These are phyloP conservation scores for Mimumesa dahlbomi DNA, from an alignment of 2,888 invertebrate species.

Conservation along the genomic window DNA sequence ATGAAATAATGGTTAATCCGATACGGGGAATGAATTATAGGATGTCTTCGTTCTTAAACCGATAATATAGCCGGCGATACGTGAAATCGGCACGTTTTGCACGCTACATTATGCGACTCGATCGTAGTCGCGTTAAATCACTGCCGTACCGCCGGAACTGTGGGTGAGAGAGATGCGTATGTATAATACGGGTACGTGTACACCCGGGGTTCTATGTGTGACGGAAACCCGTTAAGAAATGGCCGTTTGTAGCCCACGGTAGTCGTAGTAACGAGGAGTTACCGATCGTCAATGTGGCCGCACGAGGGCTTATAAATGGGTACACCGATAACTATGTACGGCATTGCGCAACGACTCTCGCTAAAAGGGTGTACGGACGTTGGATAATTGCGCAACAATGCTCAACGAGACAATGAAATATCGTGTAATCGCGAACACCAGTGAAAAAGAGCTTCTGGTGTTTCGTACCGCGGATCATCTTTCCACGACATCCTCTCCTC, in stretches of 20 bases:
- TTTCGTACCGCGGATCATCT: constrained; percentile 31
- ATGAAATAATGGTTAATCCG: constrained; percentile 7
- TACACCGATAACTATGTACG: constrained; percentile 32
- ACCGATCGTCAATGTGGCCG: constrained; percentile 56
- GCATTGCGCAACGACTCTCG: constrained; percentile 51
- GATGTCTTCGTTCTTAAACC: constrained; percentile 18
- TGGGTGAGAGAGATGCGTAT: constrained; percentile 37
- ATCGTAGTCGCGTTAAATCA: constrained; percentile 36
- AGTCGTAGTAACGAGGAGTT: constrained; percentile 64
- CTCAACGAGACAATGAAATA: constrained; percentile 59
- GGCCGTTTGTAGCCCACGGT: constrained; percentile 52
- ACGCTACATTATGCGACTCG: constrained; percentile 15
- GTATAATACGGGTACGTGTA: constrained; percentile 10
- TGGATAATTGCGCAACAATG: constrained; percentile 61
- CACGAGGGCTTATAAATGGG: constrained; percentile 56
- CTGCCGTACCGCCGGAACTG: constrained; percentile 38
- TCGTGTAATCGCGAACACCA: constrained; percentile 50
- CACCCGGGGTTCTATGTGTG: constrained; percentile 5
- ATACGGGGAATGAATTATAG: background rate
- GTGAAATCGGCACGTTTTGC: constrained; percentile 46
- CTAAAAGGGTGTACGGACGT: constrained; percentile 43
- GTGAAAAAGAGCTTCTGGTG: constrained; percentile 23
- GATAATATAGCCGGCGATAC: constrained; percentile 22
- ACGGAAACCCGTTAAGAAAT: constrained; percentile 54
- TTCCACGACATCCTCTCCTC: constrained; percentile 14